Base-by-base conservation (phyloP, 2,797 vertebrate species). In the Phalanger gymnotis region DNA sequence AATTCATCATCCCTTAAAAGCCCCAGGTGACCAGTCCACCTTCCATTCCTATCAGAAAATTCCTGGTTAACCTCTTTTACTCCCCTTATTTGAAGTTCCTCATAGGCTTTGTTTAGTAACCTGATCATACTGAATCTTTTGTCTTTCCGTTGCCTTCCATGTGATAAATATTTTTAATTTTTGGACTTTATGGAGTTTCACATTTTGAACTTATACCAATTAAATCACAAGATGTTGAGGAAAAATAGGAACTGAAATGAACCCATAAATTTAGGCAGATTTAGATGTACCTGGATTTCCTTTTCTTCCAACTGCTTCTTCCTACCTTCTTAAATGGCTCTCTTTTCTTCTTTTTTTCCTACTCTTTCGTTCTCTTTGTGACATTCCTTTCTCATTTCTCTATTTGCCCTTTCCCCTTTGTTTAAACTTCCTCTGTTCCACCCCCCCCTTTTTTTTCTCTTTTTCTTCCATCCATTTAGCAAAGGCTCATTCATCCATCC, bases 401-500 rank as follows among this genome's bases (percentile, higher is more conserved):
- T 34, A 19, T 10, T 91, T 13, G 58, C 52, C 52, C 87, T 22
- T 90, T 9, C 93, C 89, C 4, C 0, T 22, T 87, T 40, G 40
- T 47, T 87, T 87, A 87, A 87, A 12, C 34, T 87, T 93, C 56
- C 93, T 54, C 47, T 73, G 47, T 28, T 5, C 2, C 47, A 28
- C 90, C 4, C 3, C 2, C 2, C 5, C 10, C 93, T 51, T 55
- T n/a, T n/a, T 0, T 9, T 0, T n/a, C 2, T 57, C 12, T 93
- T 90, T 34, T 90, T 53, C 2, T 0, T 95, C 40, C 55, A 61
- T n/a, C 5, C 66, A 90, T 95, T 95, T 91, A 30, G 92, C 90
- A 58, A 92, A 81, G 54, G 61, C 53, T 6, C 91, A 93, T 96
- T 92, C 31, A 47, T 81, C 73, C 2, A 22, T 73, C 61, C 10